A percentile compares a stretch with the other conserved stretches of the same genome.
phyloP scores from a whole-genome alignment of 2,113 vertebrate species.

The Columba janthina region DNA sequence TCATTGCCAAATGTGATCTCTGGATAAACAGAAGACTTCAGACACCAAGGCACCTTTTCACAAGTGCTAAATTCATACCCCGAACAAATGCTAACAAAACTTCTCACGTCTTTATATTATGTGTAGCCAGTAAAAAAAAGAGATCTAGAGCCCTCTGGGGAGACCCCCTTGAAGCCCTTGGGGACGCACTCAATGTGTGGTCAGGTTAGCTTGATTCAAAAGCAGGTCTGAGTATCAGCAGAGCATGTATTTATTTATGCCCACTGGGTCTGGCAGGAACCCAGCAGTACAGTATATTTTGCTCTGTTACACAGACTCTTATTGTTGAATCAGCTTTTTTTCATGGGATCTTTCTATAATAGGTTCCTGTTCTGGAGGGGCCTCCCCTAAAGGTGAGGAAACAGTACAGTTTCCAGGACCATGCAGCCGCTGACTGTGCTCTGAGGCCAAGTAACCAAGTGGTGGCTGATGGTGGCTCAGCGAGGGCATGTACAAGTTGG shows the following conservation, averaged over 20 bases:
- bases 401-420: neutral
- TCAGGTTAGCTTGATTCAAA: neutral
- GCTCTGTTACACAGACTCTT: conserved; percentile 12
- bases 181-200: conserved; percentile 36
- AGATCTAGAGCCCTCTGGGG: neutral
- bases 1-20: neutral
- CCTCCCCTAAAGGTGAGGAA: neutral
- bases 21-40: conserved; percentile 39
- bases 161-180: neutral
- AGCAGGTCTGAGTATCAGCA: conserved; percentile 7
- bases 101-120: neutral
- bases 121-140: neutral
- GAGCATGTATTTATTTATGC: conserved; percentile 53
- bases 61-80: conserved; percentile 26
- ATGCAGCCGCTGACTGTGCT: neutral
- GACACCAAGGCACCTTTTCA: conserved; percentile 53
- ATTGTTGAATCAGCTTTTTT: conserved; percentile 52
- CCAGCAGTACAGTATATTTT: conserved; percentile 21
- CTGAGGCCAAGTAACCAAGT: neutral
- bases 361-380: conserved; percentile 22
- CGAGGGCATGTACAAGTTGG: neutral
- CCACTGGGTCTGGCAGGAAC: conserved; percentile 29
- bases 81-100: conserved; percentile 20
- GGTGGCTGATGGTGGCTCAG: neutral
- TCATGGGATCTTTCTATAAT: conserved; percentile 16